These are phyloP conservation scores for Marcusenius ussheri DNA, from an alignment of 2,113 vertebrate genomes.

Conservation along the genomic window DNA sequence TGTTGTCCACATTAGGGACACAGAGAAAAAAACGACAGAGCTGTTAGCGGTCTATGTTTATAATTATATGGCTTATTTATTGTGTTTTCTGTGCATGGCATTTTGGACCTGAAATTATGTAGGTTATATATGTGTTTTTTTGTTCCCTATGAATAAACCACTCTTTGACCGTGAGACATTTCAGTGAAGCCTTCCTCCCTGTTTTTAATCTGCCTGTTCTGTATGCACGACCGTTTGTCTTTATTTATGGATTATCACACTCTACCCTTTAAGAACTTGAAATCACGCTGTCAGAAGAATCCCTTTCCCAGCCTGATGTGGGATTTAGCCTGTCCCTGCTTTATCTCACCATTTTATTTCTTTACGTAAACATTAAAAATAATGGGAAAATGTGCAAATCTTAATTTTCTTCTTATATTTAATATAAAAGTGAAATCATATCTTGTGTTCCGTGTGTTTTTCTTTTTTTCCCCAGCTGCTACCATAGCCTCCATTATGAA, in stretches of 20 bases:
- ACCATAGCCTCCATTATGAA: neutral
- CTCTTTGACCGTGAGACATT: neutral
- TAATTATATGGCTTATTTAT: neutral
- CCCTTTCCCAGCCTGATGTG: neutral
- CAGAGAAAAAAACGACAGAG: neutral
- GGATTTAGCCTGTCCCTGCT: neutral
- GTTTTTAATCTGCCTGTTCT: neutral
- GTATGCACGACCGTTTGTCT: conserved; percentile 17
- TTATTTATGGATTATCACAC: conserved; percentile 16
- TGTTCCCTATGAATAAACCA: neutral
- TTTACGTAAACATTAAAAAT: neutral
- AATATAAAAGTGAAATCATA: neutral
- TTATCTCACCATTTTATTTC: neutral
- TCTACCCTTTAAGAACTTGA: neutral
- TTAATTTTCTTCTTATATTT: neutral
- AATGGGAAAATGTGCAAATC: neutral
- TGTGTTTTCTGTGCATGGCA: neutral
- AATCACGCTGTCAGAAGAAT: neutral
- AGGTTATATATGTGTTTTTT: neutral
- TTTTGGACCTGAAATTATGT: neutral
- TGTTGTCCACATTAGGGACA: neutral
- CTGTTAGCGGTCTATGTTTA: neutral
- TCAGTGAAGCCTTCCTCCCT: neutral
- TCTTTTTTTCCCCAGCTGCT: neutral
- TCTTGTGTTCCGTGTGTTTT: neutral